Conservation (phyloP, 2,797 vertebrate species). For the Brotogeris chrysoptera region DNA sequence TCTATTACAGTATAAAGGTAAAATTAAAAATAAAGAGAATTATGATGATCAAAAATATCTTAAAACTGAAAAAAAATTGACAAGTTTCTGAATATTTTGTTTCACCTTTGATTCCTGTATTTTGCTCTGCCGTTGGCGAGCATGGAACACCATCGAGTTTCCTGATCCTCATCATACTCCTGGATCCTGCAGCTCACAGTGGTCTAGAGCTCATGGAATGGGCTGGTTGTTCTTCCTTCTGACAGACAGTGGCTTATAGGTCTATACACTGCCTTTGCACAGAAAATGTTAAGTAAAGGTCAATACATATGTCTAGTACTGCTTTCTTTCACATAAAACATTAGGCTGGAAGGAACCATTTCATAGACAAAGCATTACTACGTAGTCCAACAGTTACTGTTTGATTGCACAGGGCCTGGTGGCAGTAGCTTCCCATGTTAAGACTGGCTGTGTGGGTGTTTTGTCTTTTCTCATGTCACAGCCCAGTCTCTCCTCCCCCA, state of each 20-base stretch:
- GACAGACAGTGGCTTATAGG: fast-evolving
- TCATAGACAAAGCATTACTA: neutral
- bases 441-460: neutral
- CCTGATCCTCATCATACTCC: fast-evolving
- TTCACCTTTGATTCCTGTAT: neutral
- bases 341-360: neutral
- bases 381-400: no score
- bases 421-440: neutral
- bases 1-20: neutral
- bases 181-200: neutral
- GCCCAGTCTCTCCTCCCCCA: neutral
- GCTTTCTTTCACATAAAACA: neutral
- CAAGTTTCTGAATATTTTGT: neutral
- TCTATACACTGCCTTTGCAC: neutral
- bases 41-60: neutral
- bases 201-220: neutral
- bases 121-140: neutral
- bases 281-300: neutral
- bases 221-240: neutral
- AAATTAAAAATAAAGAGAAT: neutral
- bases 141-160: neutral
- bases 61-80: neutral
- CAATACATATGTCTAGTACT: neutral
- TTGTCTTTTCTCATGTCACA: neutral
- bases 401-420: neutral